These are phyloP conservation scores for Lycophotia porphyrea DNA, from an alignment of 2,888 invertebrate genomes.

Conservation along the genomic window DNA sequence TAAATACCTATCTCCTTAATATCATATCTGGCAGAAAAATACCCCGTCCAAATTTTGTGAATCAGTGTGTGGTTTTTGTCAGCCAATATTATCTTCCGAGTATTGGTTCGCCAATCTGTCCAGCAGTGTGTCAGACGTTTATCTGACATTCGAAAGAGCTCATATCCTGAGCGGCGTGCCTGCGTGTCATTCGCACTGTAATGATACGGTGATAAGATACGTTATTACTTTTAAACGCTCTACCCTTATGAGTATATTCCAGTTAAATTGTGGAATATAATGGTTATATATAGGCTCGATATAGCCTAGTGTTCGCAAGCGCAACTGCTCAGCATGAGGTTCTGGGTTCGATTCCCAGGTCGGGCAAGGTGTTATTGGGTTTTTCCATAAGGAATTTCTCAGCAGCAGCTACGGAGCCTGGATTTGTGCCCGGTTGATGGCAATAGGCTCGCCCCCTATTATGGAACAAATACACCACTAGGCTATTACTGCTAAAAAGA, in stretches of 20 bases:
- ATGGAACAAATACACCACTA: too few species aligned
- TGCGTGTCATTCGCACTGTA: slow-evolving; percentile 69
- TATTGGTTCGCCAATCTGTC: slow-evolving; percentile 24
- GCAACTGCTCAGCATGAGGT: too few species aligned
- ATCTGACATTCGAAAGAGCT: slow-evolving; percentile 70
- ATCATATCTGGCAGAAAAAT: neutral
- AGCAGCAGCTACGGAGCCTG: too few species aligned
- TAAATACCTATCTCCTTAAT: neutral
- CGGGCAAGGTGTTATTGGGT: too few species aligned
- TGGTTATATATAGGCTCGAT: too few species aligned
- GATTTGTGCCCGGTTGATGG: too few species aligned
- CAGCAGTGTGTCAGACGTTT: slow-evolving; percentile 57
- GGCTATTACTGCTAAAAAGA: too few species aligned
- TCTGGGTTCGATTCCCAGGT: too few species aligned
- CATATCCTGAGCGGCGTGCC: slow-evolving; percentile 69
- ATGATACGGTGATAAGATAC: slow-evolving; percentile 72
- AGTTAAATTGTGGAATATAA: neutral
- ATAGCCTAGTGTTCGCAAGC: too few species aligned
- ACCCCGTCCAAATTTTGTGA: neutral
- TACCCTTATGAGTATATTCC: slow-evolving; percentile 52
- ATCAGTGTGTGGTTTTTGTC: slow-evolving; percentile 4
- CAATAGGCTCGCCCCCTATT: too few species aligned
- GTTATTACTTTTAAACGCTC: slow-evolving; percentile 73
- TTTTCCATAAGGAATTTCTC: too few species aligned
- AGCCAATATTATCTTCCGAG: neutral